Percentiles rank a stretch among this genome's conserved stretches.
phyloP scores from a whole-genome alignment of 2,888 invertebrate species.

The Ennomos quercinarius region DNA sequence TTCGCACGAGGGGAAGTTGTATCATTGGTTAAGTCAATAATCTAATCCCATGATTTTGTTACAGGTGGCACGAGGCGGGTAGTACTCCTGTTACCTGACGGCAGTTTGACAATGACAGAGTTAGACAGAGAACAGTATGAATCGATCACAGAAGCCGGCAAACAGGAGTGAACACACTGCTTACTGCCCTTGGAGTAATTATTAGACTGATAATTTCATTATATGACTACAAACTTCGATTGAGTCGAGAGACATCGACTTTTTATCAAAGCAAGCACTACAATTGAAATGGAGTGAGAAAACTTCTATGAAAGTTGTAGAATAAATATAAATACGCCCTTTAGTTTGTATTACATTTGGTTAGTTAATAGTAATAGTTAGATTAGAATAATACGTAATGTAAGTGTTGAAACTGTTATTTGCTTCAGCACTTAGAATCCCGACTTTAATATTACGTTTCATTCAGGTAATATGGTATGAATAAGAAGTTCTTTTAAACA shows the following conservation, averaged over 20 bases:
- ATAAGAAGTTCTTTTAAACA: too few species aligned
- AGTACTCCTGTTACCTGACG: constrained; percentile 93
- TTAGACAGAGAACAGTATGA: constrained; percentile 94
- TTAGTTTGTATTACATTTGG: too few species aligned
- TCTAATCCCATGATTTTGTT: constrained; percentile 9
- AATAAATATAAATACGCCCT: too few species aligned
- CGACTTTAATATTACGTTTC: too few species aligned
- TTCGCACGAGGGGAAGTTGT: too few species aligned
- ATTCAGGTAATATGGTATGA: too few species aligned
- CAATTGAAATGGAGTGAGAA: background rate
- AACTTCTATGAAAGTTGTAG: background rate
- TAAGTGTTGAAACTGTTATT: too few species aligned
- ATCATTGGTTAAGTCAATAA: too few species aligned
- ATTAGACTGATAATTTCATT: constrained; percentile 15
- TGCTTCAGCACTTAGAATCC: too few species aligned
- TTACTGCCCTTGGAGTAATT: constrained; percentile 1
- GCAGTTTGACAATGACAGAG: constrained; percentile 94
- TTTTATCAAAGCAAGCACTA: background rate
- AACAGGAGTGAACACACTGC: constrained; percentile 72
- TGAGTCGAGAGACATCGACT: background rate
- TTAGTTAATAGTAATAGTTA: too few species aligned
- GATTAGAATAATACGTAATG: too few species aligned
- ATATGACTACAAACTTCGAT: constrained; percentile 11
- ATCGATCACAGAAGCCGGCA: constrained; percentile 86
- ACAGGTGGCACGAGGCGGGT: constrained; percentile 93